Percentiles rank a stretch among this genome's conserved stretches.
Evolutionary conservation across 2,888 invertebrate genomes (phyloP).

Genomic region (Synanthedon vespiformis): DNA sequence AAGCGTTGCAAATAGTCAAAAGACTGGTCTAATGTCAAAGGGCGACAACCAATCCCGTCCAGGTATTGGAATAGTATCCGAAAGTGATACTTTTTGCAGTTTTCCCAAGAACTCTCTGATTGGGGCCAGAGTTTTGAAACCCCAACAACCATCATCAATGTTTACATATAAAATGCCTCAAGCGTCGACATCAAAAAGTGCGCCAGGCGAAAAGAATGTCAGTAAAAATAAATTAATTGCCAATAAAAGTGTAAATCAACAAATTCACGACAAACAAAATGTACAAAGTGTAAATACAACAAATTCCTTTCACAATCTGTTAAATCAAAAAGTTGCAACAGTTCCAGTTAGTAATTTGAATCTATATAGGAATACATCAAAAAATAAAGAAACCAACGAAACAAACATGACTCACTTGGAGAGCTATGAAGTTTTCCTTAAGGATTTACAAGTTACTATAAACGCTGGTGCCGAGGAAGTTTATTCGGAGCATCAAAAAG

Average conservation of each 20-base stretch:
- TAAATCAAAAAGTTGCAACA: background rate
- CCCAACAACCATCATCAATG: no score
- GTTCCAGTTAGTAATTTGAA: background rate
- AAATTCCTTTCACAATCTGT: conserved; percentile 5
- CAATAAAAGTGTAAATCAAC: background rate
- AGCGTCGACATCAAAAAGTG: no score
- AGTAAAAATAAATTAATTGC: background rate
- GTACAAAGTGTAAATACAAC: background rate
- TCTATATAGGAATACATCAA: background rate
- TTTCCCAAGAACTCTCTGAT: background rate
- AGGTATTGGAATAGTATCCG: background rate
- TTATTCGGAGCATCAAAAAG: background rate
- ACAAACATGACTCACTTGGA: background rate
- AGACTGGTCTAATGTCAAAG: background rate
- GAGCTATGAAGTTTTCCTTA: conserved; percentile 27
- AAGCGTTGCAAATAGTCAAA: background rate
- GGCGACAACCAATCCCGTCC: background rate
- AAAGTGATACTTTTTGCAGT: background rate
- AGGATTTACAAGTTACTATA: conserved; percentile 32
- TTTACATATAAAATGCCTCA: no score
- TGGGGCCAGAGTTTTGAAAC: conserved; percentile 4
- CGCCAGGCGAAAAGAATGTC: background rate
- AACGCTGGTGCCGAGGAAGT: conserved; percentile 25
- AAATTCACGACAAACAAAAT: conserved; percentile 1
- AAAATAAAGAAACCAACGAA: background rate